Evolutionary conservation across 2,888 invertebrate genomes (phyloP).

Genomic region (Antheraea assamensis): DNA sequence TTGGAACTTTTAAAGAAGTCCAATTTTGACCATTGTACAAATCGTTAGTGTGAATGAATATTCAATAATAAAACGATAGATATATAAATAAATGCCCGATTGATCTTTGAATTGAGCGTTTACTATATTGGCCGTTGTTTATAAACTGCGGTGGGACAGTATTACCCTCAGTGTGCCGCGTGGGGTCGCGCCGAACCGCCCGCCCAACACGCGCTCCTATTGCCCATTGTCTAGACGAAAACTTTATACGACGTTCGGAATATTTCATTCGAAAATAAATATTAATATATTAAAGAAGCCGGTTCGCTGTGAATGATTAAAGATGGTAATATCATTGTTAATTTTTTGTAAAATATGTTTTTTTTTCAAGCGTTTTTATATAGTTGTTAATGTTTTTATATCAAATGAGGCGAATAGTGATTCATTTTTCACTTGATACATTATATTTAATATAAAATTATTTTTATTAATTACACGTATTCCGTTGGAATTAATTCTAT

Average conservation of each 20-base stretch:
- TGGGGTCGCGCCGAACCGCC: constrained; percentile 47
- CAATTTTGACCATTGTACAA: too few species aligned
- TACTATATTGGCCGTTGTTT: constrained; percentile 45
- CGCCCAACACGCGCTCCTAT: constrained; percentile 26
- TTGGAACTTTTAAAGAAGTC: too few species aligned
- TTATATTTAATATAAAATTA: too few species aligned
- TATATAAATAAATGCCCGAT: not conserved
- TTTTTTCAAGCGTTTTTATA: not conserved
- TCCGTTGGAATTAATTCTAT: too few species aligned
- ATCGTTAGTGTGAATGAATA: too few species aligned
- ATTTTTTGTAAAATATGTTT: not conserved
- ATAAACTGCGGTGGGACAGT: constrained; percentile 51
- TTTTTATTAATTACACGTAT: too few species aligned
- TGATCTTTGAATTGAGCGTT: constrained; percentile 21
- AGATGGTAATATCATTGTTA: constrained; percentile 5
- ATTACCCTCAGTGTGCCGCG: constrained; percentile 62
- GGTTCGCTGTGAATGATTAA: constrained; percentile 3
- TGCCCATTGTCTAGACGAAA: not conserved
- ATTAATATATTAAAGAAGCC: not conserved
- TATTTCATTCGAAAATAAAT: not conserved
- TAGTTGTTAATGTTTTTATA: too few species aligned
- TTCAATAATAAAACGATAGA: not conserved
- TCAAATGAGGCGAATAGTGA: too few species aligned
- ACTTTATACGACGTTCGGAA: constrained; percentile 19
- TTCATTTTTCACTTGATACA: too few species aligned